phyloP scores from a whole-genome alignment of 2,797 vertebrate species.

The Luscinia megarhynchos region DNA sequence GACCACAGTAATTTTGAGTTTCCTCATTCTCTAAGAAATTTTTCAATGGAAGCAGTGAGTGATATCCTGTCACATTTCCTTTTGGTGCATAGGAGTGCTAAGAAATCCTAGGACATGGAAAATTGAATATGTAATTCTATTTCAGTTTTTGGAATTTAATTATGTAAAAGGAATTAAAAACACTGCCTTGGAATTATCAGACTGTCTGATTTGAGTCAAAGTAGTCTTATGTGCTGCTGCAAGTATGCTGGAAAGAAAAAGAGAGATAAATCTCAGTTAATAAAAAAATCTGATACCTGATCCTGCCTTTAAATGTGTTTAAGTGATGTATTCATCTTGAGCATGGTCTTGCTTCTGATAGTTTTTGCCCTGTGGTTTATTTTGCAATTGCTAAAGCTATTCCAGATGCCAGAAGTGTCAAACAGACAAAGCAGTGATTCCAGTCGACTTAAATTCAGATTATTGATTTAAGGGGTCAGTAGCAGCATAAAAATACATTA shows the following conservation, averaged over 20 bases:
- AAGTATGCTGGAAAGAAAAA: slow-evolving; percentile 10
- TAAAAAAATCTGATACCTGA: slow-evolving; percentile 24
- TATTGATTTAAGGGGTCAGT: slow-evolving; percentile 55
- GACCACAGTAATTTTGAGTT: not conserved
- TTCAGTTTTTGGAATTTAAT: not conserved
- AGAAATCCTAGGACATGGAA: not conserved
- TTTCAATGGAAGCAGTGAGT: not conserved
- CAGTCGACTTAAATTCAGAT: not conserved
- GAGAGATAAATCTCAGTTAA: slow-evolving; percentile 36
- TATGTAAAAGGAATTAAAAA: not conserved
- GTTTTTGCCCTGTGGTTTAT: slow-evolving; percentile 43
- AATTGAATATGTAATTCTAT: not conserved
- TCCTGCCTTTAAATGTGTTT: slow-evolving; percentile 12
- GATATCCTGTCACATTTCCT: not conserved
- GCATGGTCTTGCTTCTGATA: slow-evolving; percentile 15
- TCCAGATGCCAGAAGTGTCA: slow-evolving; percentile 59
- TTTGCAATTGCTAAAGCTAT: slow-evolving; percentile 57
- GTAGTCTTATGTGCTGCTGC: not conserved
- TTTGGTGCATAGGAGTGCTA: not conserved
- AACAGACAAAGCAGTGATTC: slow-evolving; percentile 8
- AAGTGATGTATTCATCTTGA: slow-evolving; percentile 31
- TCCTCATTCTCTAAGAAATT: not conserved
- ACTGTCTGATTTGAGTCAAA: not conserved
- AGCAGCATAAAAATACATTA: slow-evolving; percentile 6
- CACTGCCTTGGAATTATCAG: not conserved